Evolutionary conservation across 1,140 invertebrate genomes (phyloP).

Genomic region (Metopolophium dirhodum): DNA sequence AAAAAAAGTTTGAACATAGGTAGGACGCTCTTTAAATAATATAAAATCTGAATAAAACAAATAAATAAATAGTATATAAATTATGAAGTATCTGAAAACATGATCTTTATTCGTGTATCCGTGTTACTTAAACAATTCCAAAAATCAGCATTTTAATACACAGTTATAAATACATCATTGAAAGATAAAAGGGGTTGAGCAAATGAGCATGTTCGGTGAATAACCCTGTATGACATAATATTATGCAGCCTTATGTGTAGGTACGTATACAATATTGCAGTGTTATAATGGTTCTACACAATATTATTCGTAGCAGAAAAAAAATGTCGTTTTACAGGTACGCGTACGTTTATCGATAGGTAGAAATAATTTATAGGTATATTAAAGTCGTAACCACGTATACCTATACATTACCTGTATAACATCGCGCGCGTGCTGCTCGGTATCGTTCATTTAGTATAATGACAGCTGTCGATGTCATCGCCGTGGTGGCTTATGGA

Average conservation of each 20-base stretch:
- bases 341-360: not conserved
- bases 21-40: not conserved
- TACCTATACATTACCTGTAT: not conserved
- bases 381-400: not conserved
- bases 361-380: not conserved
- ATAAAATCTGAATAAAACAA: not conserved
- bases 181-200: not conserved
- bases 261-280: not conserved
- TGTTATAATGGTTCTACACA: not conserved
- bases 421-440: not conserved
- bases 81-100: not conserved
- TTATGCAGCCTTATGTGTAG: not conserved
- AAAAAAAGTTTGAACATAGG: not conserved
- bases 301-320: not conserved
- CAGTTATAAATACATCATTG: no score
- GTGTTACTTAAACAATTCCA: not conserved
- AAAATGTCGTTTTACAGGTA: not conserved
- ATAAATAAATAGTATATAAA: not conserved
- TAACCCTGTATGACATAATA: not conserved
- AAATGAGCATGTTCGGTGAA: not conserved
- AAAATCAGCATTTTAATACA: not conserved
- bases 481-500: not conserved
- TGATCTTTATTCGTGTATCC: not conserved
- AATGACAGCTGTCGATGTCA: not conserved
- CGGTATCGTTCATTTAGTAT: not conserved